Percentiles rank a stretch among this genome's conserved stretches.
phyloP scores from a whole-genome alignment of 2,888 invertebrate species.

The Aleiodes testaceus region DNA sequence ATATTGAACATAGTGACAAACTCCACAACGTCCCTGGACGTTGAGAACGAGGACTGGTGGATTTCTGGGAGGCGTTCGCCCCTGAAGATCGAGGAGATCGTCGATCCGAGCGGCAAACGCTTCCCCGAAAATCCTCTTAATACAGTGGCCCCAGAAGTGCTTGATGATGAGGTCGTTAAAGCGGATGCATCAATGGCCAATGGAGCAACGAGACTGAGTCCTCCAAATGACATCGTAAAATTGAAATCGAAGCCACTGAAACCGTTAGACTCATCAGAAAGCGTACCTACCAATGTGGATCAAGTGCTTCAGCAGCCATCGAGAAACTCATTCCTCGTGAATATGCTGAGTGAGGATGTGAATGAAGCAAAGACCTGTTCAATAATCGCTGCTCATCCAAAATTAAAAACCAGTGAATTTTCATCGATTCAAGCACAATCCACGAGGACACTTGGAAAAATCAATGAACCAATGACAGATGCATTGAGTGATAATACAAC shows the following conservation, averaged over 20 bases:
- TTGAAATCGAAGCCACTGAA: too few species aligned
- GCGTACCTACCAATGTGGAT: not conserved
- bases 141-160: not conserved
- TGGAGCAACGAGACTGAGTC: not conserved
- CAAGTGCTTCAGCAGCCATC: constrained; percentile 10
- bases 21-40: constrained; percentile 37
- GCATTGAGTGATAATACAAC: not conserved
- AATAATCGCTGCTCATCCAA: constrained; percentile 56
- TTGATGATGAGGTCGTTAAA: not conserved
- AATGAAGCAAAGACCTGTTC: constrained; percentile 43
- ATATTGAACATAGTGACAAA: constrained; percentile 35
- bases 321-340: constrained; percentile 65
- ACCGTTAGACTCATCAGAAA: too few species aligned
- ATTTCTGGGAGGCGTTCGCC: constrained; percentile 6
- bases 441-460: constrained; percentile 14
- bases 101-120: not conserved
- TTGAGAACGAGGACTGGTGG: constrained; percentile 6
- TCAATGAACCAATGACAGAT: constrained; percentile 12
- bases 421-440: constrained; percentile 10
- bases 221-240: too few species aligned
- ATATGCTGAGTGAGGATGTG: constrained; percentile 59
- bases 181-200: not conserved
- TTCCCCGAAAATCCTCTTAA: too few species aligned
- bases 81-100: constrained; percentile 25
- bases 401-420: constrained; percentile 33